A percentile compares a stretch with the other conserved stretches of the same genome.
phyloP scores from a whole-genome alignment of 2,113 vertebrate species.

The Lepus americanus region DNA sequence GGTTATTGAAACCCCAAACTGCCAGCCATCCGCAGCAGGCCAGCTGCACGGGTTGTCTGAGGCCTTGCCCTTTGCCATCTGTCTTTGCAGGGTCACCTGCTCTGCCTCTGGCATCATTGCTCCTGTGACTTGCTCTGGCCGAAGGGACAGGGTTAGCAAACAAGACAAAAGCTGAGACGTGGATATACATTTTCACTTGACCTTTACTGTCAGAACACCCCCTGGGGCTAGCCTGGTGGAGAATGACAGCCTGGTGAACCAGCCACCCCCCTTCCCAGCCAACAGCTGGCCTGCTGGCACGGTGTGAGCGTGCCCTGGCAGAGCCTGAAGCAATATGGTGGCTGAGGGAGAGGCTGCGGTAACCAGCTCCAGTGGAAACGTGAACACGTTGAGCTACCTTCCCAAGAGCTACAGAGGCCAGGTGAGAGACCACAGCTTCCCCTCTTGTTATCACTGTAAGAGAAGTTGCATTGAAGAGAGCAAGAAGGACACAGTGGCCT shows the following conservation, averaged over 20 bases:
- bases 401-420: too few species aligned
- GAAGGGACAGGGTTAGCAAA: neutral
- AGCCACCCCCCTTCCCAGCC: neutral
- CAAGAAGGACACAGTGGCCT: too few species aligned
- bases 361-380: too few species aligned
- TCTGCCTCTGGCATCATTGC: neutral
- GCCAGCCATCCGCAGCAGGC: accelerated
- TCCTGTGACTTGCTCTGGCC: neutral
- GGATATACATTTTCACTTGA: neutral
- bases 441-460: too few species aligned
- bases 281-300: neutral
- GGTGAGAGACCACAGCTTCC: too few species aligned
- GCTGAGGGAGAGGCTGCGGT: too few species aligned
- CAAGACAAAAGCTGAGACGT: neutral
- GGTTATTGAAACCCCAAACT: neutral
- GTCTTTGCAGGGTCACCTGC: neutral
- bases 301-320: neutral
- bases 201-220: neutral
- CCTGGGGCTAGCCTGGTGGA: neutral
- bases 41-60: accelerated
- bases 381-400: too few species aligned
- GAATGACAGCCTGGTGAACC: neutral
- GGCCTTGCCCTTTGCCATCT: neutral
- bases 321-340: neutral
- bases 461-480: too few species aligned